These are phyloP conservation scores for Eleutherodactylus coqui DNA, from an alignment of 2,797 vertebrate genomes.

Conservation along the genomic window DNA sequence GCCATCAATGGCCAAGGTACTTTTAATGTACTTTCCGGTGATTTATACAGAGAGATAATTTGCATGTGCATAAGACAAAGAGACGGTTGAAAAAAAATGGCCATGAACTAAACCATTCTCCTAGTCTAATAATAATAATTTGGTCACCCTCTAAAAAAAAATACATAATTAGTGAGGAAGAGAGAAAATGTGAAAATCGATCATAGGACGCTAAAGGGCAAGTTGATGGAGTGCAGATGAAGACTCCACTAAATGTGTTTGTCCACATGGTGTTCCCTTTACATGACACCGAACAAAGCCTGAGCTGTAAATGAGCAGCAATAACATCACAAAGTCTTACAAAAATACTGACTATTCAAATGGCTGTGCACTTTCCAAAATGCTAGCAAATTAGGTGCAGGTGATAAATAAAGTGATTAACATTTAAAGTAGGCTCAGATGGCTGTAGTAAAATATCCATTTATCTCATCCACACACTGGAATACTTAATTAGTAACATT, in stretches of 20 bases:
- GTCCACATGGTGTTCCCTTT: slow-evolving; percentile 29
- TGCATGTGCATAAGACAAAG: slow-evolving; percentile 60
- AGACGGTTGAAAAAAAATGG: slow-evolving; percentile 51
- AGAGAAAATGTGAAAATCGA: slow-evolving; percentile 36
- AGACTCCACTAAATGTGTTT: slow-evolving; percentile 14
- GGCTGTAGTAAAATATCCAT: slow-evolving; percentile 38
- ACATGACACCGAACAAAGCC: background rate
- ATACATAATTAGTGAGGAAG: slow-evolving; percentile 54
- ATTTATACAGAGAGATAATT: slow-evolving; percentile 60
- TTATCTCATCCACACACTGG: slow-evolving; percentile 35
- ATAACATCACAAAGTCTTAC: slow-evolving; percentile 31
- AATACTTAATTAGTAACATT: slow-evolving; percentile 44
- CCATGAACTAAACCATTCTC: slow-evolving; percentile 53
- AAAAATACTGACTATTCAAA: slow-evolving; percentile 40
- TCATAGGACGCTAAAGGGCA: slow-evolving; percentile 57
- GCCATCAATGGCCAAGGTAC: slow-evolving; percentile 60
- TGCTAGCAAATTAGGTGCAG: slow-evolving; percentile 20
- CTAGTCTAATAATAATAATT: slow-evolving; percentile 60
- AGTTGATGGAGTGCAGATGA: slow-evolving; percentile 31
- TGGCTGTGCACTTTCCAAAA: slow-evolving; percentile 35
- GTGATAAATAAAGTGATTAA: slow-evolving; percentile 49
- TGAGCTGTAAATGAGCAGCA: background rate
- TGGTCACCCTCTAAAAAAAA: slow-evolving; percentile 54
- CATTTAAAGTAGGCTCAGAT: slow-evolving; percentile 34
- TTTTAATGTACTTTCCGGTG: slow-evolving; percentile 62